These are phyloP conservation scores for Schizopygopsis malacanthus DNA, from an alignment of 2,797 vertebrate genomes.

Conservation along the genomic window DNA sequence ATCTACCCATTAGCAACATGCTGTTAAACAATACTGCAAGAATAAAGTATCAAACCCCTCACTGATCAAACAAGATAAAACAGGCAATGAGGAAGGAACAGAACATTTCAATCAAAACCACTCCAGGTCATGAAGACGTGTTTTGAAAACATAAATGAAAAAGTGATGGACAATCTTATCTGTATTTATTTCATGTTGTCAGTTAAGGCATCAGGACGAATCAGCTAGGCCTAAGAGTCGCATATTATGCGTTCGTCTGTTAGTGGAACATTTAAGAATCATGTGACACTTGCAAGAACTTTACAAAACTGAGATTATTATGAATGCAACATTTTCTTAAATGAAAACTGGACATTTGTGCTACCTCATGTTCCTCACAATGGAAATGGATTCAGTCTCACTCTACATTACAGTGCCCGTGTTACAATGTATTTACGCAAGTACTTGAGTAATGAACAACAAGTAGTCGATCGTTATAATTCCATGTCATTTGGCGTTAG, in stretches of 20 bases:
- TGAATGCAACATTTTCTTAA: not conserved
- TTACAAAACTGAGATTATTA: conserved; percentile 21
- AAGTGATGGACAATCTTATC: conserved; percentile 20
- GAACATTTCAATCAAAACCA: conserved; percentile 45
- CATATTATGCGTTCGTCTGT: conserved; percentile 23
- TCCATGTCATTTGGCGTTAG: not conserved
- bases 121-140: conserved; percentile 16
- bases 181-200: conserved; percentile 27
- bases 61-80: conserved; percentile 39
- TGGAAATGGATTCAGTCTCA: conserved; percentile 11
- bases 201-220: conserved; percentile 45
- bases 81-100: conserved; percentile 28
- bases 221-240: conserved; percentile 19
- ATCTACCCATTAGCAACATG: conserved; percentile 46
- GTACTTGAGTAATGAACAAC: not conserved
- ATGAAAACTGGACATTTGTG: conserved; percentile 18
- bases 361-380: conserved; percentile 9
- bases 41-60: conserved; percentile 41
- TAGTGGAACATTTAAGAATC: not conserved
- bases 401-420: conserved; percentile 24
- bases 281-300: conserved; percentile 17
- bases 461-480: not conserved
- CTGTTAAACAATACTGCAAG: conserved; percentile 46
- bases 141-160: conserved; percentile 32
- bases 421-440: not conserved